phyloP scores from a whole-genome alignment of 1,140 invertebrate species.

The Drosophila yakuba region DNA sequence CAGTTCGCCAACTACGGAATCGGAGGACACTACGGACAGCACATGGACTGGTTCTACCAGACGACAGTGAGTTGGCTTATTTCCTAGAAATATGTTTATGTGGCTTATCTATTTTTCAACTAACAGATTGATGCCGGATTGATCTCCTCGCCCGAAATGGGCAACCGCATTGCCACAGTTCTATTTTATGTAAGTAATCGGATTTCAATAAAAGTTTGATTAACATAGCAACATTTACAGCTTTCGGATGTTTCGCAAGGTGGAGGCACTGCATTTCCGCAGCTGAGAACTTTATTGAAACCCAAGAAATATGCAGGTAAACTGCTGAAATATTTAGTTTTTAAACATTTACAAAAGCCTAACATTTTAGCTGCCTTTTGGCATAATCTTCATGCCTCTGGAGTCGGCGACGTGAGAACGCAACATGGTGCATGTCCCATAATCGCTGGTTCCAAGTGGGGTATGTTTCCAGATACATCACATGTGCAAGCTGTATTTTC shows the following conservation, averaged over 20 bases:
- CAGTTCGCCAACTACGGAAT: conserved; percentile 90
- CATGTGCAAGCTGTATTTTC: background rate
- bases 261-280: conserved; percentile 97
- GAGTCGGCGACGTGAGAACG: conserved; percentile 94
- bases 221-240: conserved; percentile 85
- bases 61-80: conserved; percentile 23
- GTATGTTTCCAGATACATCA: conserved; percentile 29
- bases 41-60: conserved; percentile 86
- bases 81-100: too few relatives aligned
- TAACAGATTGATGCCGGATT: conserved; percentile 29
- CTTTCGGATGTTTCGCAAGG: conserved; percentile 97
- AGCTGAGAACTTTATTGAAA: conserved; percentile 91
- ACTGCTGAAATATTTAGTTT: background rate
- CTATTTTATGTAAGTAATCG: conserved; percentile 74
- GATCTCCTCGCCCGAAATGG: conserved; percentile 37
- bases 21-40: conserved; percentile 90
- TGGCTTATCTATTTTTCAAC: background rate
- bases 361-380: conserved; percentile 93
- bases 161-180: conserved; percentile 80
- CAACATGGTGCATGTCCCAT: conserved; percentile 99
- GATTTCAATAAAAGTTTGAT: background rate
- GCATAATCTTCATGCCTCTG: conserved; percentile 96
- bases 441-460: conserved; percentile 98
- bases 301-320: conserved; percentile 89
- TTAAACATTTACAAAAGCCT: conserved; percentile 31